Evolutionary conservation across 2,113 vertebrate species (phyloP).

Genomic region (Tor tambroides): DNA sequence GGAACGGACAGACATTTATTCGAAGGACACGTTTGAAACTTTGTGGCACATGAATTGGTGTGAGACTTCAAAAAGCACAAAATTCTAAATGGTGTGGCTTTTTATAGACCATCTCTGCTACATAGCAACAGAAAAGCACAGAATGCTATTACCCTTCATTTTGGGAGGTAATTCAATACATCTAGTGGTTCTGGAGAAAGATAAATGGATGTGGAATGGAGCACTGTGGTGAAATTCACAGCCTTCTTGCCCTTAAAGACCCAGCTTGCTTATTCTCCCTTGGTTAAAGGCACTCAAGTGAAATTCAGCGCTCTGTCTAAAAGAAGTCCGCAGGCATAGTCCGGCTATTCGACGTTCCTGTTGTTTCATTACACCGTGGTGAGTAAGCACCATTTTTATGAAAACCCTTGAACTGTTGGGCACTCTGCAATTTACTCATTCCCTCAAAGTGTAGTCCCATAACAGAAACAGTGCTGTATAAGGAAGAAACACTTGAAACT

Average conservation of each 20-base stretch:
- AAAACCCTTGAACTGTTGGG: not conserved
- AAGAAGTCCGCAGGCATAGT: constrained; percentile 33
- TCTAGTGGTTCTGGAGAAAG: constrained; percentile 12
- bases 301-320: constrained; percentile 8
- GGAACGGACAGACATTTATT: not conserved
- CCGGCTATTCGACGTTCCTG: not conserved
- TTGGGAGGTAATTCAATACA: constrained; percentile 34
- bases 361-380: constrained; percentile 17
- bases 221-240: not conserved
- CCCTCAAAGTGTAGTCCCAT: not conserved
- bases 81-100: not conserved
- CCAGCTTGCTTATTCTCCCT: constrained; percentile 23
- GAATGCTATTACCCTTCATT: constrained; percentile 15
- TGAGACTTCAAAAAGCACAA: not conserved
- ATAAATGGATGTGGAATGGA: constrained; percentile 38
- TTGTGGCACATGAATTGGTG: not conserved
- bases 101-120: constrained; percentile 14
- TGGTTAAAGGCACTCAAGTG: constrained; percentile 10
- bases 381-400: constrained; percentile 14
- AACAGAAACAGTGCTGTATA: not conserved
- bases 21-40: not conserved
- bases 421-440: not conserved
- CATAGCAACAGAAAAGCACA: constrained; percentile 8
- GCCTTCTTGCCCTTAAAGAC: constrained; percentile 31
- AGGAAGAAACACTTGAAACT: constrained; percentile 20